These are phyloP conservation scores for Adoxophyes honmai DNA, from an alignment of 1,140 invertebrate species.

Conservation along the genomic window DNA sequence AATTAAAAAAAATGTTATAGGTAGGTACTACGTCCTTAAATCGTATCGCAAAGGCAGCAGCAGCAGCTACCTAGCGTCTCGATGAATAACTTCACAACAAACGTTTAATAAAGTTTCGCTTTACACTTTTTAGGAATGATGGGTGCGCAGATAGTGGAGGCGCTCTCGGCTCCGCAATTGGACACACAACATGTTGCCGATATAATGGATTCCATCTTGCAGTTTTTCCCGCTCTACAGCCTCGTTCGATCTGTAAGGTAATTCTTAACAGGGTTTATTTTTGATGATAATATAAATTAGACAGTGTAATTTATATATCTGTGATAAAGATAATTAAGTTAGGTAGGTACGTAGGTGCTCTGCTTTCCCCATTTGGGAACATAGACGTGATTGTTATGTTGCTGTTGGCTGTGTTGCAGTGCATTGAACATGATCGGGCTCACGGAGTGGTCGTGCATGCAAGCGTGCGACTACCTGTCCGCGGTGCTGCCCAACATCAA, in stretches of 20 bases:
- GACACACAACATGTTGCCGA: constrained; percentile 78
- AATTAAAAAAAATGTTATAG: too few relatives aligned
- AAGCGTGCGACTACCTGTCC: constrained; percentile 38
- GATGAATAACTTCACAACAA: too few relatives aligned
- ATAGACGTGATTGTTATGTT: too few relatives aligned
- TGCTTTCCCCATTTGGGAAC: too few relatives aligned
- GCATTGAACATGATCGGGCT: constrained; percentile 28
- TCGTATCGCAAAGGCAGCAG: too few relatives aligned
- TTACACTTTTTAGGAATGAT: constrained; percentile 77
- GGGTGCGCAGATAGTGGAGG: constrained; percentile 82
- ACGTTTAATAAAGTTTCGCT: neutral
- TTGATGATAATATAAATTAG: too few relatives aligned
- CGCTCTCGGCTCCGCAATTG: constrained; percentile 79
- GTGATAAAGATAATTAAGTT: too few relatives aligned
- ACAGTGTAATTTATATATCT: too few relatives aligned
- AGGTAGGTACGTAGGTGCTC: too few relatives aligned
- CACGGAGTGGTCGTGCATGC: constrained; percentile 39
- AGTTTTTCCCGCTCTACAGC: constrained; percentile 85
- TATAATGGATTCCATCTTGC: constrained; percentile 81
- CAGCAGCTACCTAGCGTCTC: too few relatives aligned
- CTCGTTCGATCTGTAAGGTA: constrained; percentile 66
- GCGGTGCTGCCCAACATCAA: constrained; percentile 31
- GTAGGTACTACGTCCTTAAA: too few relatives aligned
- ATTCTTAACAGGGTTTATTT: neutral
- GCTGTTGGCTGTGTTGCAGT: constrained; percentile 16